Conservation (phyloP, 2,113 vertebrate genomes). For the Paramisgurnus dabryanus region DNA sequence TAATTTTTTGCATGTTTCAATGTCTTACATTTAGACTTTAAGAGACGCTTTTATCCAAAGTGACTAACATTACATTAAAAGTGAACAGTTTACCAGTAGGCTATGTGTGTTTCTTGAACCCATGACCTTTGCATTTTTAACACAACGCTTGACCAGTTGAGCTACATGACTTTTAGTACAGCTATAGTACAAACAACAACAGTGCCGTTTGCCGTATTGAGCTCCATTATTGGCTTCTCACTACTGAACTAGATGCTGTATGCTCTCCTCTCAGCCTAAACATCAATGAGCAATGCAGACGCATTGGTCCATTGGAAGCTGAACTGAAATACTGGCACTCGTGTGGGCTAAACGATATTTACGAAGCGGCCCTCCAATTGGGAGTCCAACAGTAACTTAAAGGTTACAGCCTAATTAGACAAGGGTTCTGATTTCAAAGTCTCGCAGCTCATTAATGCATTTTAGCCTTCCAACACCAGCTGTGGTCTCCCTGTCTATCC, state of each 20-base stretch:
- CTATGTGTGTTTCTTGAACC: too few species aligned
- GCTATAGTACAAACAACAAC: too few species aligned
- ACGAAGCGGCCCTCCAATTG: constrained; percentile 25
- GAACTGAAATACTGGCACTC: constrained; percentile 31
- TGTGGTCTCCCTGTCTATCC: constrained; percentile 64
- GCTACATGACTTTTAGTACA: too few species aligned
- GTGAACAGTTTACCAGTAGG: too few species aligned
- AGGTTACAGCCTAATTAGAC: constrained; percentile 84
- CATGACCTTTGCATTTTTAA: too few species aligned
- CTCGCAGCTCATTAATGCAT: constrained; percentile 79
- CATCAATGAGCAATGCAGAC: not conserved
- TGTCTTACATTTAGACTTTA: too few species aligned
- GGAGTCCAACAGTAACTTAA: constrained; percentile 64
- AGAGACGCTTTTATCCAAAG: too few species aligned
- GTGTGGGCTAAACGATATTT: constrained; percentile 5
- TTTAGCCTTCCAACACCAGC: constrained; percentile 69
- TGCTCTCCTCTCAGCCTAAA: not conserved
- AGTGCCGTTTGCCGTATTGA: too few species aligned
- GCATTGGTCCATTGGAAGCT: not conserved
- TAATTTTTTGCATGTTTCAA: too few species aligned
- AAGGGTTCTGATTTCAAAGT: constrained; percentile 70
- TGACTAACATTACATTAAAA: too few species aligned
- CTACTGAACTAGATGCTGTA: not conserved
- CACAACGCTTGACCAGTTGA: not conserved
- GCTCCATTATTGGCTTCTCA: not conserved